phyloP scores from a whole-genome alignment of 2,113 vertebrate species.

The Globicephala melas region DNA sequence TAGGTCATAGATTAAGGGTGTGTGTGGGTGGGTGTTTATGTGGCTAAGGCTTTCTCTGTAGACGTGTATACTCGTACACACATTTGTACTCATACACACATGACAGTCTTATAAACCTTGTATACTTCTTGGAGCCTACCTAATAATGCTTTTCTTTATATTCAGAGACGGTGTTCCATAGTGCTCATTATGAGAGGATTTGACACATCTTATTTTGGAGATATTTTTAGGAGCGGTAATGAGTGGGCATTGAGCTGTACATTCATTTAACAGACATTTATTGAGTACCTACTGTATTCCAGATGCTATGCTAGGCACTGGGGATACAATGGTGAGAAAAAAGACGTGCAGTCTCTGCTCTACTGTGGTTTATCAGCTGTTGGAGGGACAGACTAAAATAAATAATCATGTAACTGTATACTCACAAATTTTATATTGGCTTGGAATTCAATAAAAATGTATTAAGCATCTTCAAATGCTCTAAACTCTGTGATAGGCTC shows the following conservation, averaged over 20 bases:
- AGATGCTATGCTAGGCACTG: background rate
- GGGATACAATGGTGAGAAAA: background rate
- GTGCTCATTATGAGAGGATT: background rate
- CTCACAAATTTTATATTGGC: background rate
- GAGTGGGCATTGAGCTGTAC: background rate
- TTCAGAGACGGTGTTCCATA: background rate
- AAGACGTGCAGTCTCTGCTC: background rate
- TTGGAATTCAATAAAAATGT: constrained; percentile 12
- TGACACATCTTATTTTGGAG: background rate
- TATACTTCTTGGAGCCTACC: background rate
- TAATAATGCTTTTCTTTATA: background rate
- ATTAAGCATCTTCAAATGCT: background rate
- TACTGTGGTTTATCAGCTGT: background rate
- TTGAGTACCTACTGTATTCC: background rate
- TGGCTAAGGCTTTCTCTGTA: constrained; percentile 14
- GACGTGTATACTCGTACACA: background rate
- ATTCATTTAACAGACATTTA: background rate
- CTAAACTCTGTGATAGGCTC: background rate
- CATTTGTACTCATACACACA: background rate
- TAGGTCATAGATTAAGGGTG: background rate
- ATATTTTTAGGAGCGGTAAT: background rate
- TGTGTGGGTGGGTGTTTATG: background rate
- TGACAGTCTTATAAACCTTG: background rate
- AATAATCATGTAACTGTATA: background rate
- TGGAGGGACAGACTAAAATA: background rate